These are phyloP conservation scores for Reinhardtius hippoglossoides DNA, from an alignment of 2,113 vertebrate species.

Conservation along the genomic window DNA sequence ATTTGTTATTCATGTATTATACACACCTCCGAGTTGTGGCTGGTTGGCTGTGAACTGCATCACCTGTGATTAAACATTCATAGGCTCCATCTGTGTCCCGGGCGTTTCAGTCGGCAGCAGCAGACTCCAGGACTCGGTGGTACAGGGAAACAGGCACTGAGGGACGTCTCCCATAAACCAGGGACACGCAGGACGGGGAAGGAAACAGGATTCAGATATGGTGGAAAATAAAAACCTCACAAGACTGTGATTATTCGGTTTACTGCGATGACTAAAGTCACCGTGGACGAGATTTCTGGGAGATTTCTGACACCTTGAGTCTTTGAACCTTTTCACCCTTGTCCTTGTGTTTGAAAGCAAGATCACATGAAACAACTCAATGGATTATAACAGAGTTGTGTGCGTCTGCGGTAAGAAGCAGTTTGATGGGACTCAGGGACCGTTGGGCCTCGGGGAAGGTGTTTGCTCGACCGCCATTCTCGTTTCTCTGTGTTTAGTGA, in stretches of 20 bases:
- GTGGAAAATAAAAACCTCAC: background rate
- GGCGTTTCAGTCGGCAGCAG: constrained; percentile 44
- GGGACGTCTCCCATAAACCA: constrained; percentile 17
- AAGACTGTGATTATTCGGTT: background rate
- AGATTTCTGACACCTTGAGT: background rate
- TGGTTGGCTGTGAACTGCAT: constrained; percentile 55
- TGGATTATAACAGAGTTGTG: no score
- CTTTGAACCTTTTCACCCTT: background rate
- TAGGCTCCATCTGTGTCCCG: constrained; percentile 66
- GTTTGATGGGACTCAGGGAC: no score
- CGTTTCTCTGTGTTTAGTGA: background rate
- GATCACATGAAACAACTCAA: no score
- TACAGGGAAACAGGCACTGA: constrained; percentile 17
- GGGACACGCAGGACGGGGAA: background rate
- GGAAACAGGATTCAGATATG: constrained; percentile 1
- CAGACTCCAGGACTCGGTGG: constrained; percentile 42
- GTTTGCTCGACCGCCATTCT: no score
- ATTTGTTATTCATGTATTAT: constrained; percentile 59
- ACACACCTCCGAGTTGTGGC: constrained; percentile 55
- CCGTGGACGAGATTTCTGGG: background rate
- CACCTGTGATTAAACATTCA: constrained; percentile 78
- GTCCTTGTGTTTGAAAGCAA: no score
- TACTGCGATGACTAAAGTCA: background rate
- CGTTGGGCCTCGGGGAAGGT: no score
- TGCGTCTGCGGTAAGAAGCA: no score